A percentile compares a stretch with the other conserved stretches of the same genome.
These are phyloP conservation scores for Limonius californicus DNA, from an alignment of 1,140 invertebrate species.

Conservation along the genomic window DNA sequence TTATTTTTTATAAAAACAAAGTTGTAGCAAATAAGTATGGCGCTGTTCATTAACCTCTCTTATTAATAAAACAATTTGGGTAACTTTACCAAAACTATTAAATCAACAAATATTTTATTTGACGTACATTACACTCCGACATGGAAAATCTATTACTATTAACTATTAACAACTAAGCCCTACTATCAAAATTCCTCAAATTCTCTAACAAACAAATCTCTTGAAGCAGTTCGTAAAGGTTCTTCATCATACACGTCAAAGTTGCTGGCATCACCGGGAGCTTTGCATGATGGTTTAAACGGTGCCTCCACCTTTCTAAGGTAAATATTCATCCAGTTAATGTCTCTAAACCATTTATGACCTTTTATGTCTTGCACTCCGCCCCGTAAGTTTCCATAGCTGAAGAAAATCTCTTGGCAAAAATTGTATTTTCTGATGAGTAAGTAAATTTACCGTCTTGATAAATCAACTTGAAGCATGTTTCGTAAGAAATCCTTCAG, in stretches of 20 bases:
- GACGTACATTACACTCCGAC: too few relatives aligned
- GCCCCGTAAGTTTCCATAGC: slow-evolving; percentile 72
- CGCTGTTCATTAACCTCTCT: too few relatives aligned
- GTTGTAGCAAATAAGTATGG: too few relatives aligned
- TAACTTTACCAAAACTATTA: too few relatives aligned
- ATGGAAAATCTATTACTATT: too few relatives aligned
- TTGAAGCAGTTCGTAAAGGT: slow-evolving; percentile 29
- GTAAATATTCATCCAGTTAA: slow-evolving; percentile 77
- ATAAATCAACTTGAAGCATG: slow-evolving; percentile 81
- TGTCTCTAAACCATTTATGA: slow-evolving; percentile 67
- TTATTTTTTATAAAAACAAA: too few relatives aligned
- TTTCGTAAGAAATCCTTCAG: slow-evolving; percentile 85
- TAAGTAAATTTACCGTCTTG: slow-evolving; percentile 58
- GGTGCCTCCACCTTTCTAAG: slow-evolving; percentile 71
- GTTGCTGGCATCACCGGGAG: slow-evolving; percentile 70
- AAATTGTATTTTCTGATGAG: too few relatives aligned
- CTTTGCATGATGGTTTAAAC: slow-evolving; percentile 69
- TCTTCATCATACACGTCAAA: slow-evolving; percentile 72
- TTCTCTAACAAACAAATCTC: slow-evolving; percentile 29
- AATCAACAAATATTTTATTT: too few relatives aligned
- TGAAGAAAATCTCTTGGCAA: slow-evolving; percentile 22
- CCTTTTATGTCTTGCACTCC: slow-evolving; percentile 71
- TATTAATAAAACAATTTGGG: too few relatives aligned
- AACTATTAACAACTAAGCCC: too few relatives aligned
- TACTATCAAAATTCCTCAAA: slow-evolving; percentile 26